Evolutionary conservation across 2,113 vertebrate species (phyloP), one percentile per base, ranked within the genome.

Genomic region (Meles meles): DNA sequence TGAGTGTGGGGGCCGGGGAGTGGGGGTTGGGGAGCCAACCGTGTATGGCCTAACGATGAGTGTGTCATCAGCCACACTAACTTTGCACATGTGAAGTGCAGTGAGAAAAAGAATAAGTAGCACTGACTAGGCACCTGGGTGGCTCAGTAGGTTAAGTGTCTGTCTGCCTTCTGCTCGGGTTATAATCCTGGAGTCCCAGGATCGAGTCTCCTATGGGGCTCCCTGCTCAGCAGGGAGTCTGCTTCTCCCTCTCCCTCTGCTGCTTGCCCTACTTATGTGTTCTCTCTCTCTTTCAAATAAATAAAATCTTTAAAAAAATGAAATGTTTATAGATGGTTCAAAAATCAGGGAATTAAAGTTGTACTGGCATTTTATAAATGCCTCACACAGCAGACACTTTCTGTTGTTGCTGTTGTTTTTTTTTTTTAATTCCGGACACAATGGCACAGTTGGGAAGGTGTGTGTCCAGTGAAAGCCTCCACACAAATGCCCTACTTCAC

Each of bases 141-240:
- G 67, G n/a, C 67, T 69, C 34, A 69, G 17, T 69, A 8, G 18
- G 17, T 69, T 37, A 37, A 67, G 63, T 4, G n/a, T 15, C 14
- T 52, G 18, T 69, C 67, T 69, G 67, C 67, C 34, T 69, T 69
- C 7, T 0, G 67, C 67, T 69, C 7, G n/a, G 18, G 34, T 69
- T 34, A 69, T 18, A n/a, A 69, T 69, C 67, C n/a, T 18, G 10
- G 34, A 17, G 7, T 69, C 67, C 34, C 10, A 4, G 34, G 8
- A 69, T 37, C 0, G 4, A 69, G 34, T 18, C 34, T 4, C 34
- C 0, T 0, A 2, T 69, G 2, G 8, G 67, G 17, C 67, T 69
- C 67, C 7, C 34, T 21, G 34, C 67, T 37, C 67, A 21, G 34
- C 0, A 2, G 34, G 0, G n/a, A 69, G 17, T 10, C 67, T 37